Percentiles rank a stretch among this genome's conserved stretches.
Conservation (phyloP, 2,888 invertebrate species). For the Pyrochroa serraticornis region DNA sequence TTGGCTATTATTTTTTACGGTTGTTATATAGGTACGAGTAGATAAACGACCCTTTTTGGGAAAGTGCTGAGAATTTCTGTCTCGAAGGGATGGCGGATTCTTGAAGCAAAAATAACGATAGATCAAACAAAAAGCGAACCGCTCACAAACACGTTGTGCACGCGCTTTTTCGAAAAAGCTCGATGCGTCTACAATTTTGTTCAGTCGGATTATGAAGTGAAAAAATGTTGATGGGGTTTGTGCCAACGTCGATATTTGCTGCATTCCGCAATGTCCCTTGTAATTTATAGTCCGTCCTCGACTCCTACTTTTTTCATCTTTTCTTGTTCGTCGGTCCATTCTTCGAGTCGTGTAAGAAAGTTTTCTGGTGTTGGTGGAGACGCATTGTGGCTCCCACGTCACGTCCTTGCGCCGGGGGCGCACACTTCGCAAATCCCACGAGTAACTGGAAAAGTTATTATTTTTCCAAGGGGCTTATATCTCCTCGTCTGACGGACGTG, state of each 20-base stretch:
- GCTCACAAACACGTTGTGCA: too few relatives aligned
- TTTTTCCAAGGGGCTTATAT: conserved; percentile 44
- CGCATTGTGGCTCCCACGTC: conserved; percentile 43
- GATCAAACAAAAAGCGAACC: too few relatives aligned
- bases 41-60: too few relatives aligned
- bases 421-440: conserved; percentile 44
- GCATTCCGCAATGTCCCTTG: conserved; percentile 16
- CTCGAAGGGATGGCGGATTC: too few relatives aligned
- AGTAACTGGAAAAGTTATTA: conserved; percentile 50
- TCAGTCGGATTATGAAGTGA: conserved; percentile 5
- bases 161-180: neutral
- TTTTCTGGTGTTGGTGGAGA: conserved; percentile 27
- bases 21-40: neutral
- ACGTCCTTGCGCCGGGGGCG: conserved; percentile 43
- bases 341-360: conserved; percentile 25
- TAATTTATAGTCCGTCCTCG: conserved; percentile 28
- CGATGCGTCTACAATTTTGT: conserved; percentile 6
- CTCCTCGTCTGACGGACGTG: conserved; percentile 32
- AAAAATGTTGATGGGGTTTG: conserved; percentile 16
- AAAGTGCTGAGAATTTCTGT: too few relatives aligned
- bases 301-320: conserved; percentile 26
- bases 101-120: too few relatives aligned
- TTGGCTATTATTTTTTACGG: neutral
- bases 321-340: conserved; percentile 27
- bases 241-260: conserved; percentile 17